Percentiles rank a stretch among this genome's conserved stretches.
phyloP scores from a whole-genome alignment of 2,888 invertebrate species.

The Synergus japonicus region DNA sequence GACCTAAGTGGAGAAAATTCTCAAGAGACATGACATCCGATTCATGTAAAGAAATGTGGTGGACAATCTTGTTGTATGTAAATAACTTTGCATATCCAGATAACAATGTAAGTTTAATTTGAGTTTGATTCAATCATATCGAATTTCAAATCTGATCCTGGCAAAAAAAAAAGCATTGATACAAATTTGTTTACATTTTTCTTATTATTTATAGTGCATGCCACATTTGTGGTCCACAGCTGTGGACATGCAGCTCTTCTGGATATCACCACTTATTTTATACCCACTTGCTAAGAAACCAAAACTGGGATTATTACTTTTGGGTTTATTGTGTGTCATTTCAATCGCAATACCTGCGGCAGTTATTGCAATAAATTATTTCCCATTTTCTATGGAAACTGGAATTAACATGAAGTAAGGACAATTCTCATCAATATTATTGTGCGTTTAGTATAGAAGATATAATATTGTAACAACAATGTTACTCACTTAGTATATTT shows the following conservation, averaged over 20 bases:
- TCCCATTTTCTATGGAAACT: constrained; percentile 57
- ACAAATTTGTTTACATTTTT: neutral
- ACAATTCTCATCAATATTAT: neutral
- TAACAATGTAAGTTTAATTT: constrained; percentile 69
- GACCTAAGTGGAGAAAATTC: constrained; percentile 74
- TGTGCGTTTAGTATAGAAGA: too few species aligned
- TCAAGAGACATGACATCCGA: constrained; percentile 55
- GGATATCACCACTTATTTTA: constrained; percentile 79
- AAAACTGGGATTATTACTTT: constrained; percentile 67
- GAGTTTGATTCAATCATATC: neutral
- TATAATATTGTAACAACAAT: too few species aligned
- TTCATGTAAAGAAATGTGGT: constrained; percentile 78
- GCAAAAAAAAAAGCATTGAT: too few species aligned
- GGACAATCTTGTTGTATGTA: constrained; percentile 78
- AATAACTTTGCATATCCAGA: constrained; percentile 78
- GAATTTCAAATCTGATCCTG: too few species aligned
- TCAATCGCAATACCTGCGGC: constrained; percentile 69
- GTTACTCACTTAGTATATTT: too few species aligned
- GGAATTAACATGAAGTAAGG: neutral
- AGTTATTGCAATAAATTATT: constrained; percentile 73
- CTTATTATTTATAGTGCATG: constrained; percentile 73
- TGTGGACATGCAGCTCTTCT: constrained; percentile 80
- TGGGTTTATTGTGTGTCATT: constrained; percentile 61
- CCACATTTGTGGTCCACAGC: constrained; percentile 81
- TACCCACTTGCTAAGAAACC: constrained; percentile 77